Conservation (phyloP, 1,140 invertebrate genomes). For the Neelides sp. region DNA sequence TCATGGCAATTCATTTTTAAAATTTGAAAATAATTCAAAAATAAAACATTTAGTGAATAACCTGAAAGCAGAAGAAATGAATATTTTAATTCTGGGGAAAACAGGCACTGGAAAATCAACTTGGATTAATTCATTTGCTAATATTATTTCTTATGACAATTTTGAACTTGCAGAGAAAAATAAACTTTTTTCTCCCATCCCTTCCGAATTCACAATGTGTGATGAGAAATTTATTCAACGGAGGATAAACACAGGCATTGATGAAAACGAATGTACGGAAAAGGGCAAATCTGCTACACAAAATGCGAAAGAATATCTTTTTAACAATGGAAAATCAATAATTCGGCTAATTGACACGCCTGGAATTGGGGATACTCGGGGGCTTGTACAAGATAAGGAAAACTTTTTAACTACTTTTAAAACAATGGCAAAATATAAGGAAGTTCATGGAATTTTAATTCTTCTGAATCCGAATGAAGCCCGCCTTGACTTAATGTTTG, state of each 20-base stretch:
- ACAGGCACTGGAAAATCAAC: constrained; percentile 7
- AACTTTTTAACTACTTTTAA: constrained; percentile 32
- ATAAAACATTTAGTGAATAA: too few species aligned
- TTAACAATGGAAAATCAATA: constrained; percentile 1
- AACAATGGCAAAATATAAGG: constrained; percentile 15
- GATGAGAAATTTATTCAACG: not conserved
- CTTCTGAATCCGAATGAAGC: constrained; percentile 31
- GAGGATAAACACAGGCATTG: not conserved
- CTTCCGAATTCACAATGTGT: not conserved
- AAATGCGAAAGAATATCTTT: constrained; percentile 3
- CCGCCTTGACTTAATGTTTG: constrained; percentile 24
- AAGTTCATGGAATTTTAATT: constrained; percentile 32
- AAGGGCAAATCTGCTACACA: constrained; percentile 20
- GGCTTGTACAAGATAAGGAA: constrained; percentile 30
- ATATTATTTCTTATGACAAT: not conserved
- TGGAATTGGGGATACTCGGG: constrained; percentile 33
- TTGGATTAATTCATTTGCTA: constrained; percentile 7
- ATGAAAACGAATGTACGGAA: constrained; percentile 3
- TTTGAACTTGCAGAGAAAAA: not conserved
- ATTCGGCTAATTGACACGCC: constrained; percentile 33
- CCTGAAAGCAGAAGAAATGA: too few species aligned
- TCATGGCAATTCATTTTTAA: too few species aligned
- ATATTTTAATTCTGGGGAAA: constrained; percentile 9
- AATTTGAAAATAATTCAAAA: too few species aligned
- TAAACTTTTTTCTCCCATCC: not conserved